Conservation (phyloP, 2,113 vertebrate species). For the Vulpes ferrilata region DNA sequence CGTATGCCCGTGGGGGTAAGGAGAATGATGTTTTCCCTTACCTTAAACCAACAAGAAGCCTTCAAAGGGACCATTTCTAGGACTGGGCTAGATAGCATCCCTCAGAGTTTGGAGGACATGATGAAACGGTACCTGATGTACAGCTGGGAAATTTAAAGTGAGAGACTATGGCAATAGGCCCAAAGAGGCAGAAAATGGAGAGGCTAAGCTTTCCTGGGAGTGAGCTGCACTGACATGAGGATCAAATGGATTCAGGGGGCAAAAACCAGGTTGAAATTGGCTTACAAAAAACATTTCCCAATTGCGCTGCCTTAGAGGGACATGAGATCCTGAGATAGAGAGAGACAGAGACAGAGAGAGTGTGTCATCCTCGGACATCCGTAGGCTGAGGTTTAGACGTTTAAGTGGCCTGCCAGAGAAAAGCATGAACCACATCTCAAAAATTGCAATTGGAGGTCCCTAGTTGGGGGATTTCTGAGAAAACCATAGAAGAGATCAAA, state of each 20-base stretch:
- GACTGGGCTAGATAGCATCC: neutral
- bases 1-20: neutral
- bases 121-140: neutral
- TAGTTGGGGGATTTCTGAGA: neutral
- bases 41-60: neutral
- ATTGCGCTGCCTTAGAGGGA: neutral
- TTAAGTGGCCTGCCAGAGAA: neutral
- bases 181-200: neutral
- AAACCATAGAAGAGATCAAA: neutral
- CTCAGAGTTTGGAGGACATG: neutral
- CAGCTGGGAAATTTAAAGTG: neutral
- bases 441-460: neutral
- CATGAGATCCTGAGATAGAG: neutral
- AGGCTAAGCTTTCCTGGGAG: neutral
- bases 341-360: neutral
- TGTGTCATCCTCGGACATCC: too few relatives aligned
- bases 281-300: neutral
- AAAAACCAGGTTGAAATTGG: constrained; percentile 1
- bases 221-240: neutral
- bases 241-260: neutral
- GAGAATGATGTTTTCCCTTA: neutral
- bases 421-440: neutral
- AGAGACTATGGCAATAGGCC: neutral
- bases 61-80: constrained; percentile 14
- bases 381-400: neutral